Evolutionary conservation across 2,113 vertebrate species (phyloP), one percentile per base, ranked within the genome.

Genomic region (Cyanoderma ruficeps): DNA sequence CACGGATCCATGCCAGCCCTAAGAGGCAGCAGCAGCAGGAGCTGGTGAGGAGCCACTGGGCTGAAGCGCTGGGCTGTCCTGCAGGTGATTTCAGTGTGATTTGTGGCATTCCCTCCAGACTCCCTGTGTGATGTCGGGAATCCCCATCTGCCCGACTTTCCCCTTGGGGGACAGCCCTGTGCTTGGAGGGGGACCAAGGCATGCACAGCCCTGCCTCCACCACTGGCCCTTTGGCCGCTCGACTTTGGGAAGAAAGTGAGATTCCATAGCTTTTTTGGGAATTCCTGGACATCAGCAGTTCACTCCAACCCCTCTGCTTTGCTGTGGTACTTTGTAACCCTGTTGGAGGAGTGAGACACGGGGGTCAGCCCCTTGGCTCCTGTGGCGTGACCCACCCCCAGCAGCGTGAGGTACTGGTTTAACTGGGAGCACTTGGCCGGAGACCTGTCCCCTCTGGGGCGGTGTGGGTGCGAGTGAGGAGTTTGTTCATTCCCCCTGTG

Each of bases 391-490:
- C 39, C 42, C 61, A 9, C 39, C 39, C 39, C 39, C 39, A 39
- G 39, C 39, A 39, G 39, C 11, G 39, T 11, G 39, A 57, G 56
- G 20, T 35, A 65, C 92, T 85, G 94, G 92, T 87, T 91, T 70
- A 72, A 87, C 87, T 79, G 91, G 70, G 75, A 83, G 42, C 7
- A 1, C 41, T 79, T 46, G 42, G 47, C 75, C 1, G 0, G 20
- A 60, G 67, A 44, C 33, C n/a, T 37, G 7, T 61, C 55, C 77
- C 24, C 0, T 0, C 21, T 2, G 16, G 31, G 46, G 53, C 19
- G 0, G 24, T 37, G 35, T 4, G 10, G 77, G 41, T 1, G 0
- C 0, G 1, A 83, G 78, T 0, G 2, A 76, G 79, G 65, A 68
- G 74, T 41, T 67, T 61, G 59, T 42, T 83, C 11, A 1, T 82